Evolutionary conservation across 2,888 invertebrate species (phyloP).

Genomic region (Mystacides longicornis): DNA sequence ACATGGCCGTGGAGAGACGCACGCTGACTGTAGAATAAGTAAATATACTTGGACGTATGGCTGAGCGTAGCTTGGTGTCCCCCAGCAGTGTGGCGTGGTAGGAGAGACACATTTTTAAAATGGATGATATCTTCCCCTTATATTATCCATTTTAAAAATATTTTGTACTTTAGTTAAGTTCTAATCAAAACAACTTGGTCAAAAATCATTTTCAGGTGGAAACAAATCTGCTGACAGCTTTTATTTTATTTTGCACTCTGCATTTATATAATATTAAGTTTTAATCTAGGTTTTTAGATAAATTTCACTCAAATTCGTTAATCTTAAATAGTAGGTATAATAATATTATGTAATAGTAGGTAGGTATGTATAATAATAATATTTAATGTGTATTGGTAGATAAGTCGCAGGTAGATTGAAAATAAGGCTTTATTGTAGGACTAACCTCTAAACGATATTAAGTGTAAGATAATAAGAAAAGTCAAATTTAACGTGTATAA

Average conservation of each 20-base stretch:
- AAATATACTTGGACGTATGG: conserved; percentile 24
- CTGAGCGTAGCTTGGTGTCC: conserved; percentile 17
- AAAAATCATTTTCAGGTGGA: no score
- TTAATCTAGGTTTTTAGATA: neutral
- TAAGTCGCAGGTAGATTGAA: conserved; percentile 14
- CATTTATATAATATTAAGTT: neutral
- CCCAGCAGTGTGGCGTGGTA: neutral
- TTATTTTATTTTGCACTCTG: no score
- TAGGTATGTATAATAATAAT: neutral
- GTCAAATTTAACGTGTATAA: no score
- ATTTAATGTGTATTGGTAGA: neutral
- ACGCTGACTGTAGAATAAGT: neutral
- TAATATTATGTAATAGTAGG: no score
- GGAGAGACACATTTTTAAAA: conserved; percentile 18
- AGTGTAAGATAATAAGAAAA: no score
- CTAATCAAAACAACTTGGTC: no score
- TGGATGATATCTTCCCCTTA: conserved; percentile 26
- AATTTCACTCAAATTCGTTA: neutral
- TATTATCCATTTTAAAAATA: conserved; percentile 24
- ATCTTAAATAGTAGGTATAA: neutral
- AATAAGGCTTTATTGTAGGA: conserved; percentile 25
- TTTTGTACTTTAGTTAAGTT: no score
- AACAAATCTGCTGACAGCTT: no score
- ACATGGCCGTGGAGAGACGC: no score
- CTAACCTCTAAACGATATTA: conserved; percentile 8